Conservation (phyloP, 2,113 vertebrate species). For the Petroica traversi region DNA sequence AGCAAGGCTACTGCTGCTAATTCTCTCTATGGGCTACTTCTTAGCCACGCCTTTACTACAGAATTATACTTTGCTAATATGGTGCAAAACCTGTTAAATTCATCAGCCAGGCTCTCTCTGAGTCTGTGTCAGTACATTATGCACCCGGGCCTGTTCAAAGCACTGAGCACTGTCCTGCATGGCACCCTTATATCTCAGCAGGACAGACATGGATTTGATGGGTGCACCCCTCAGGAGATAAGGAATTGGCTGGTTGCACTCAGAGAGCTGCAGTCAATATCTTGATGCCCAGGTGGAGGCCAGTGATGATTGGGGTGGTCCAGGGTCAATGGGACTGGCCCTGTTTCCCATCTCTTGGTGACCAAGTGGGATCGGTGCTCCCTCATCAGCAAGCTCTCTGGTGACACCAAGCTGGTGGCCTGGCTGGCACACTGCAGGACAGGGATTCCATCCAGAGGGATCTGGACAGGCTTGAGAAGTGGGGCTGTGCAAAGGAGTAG, state of each 20-base stretch:
- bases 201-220: neutral
- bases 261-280: neutral
- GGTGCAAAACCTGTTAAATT: neutral
- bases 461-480: neutral
- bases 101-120: neutral
- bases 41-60: neutral
- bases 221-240: no score
- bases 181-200: neutral
- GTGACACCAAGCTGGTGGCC: neutral
- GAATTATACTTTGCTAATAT: neutral
- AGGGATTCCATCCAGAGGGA: neutral
- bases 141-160: neutral
- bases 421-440: neutral
- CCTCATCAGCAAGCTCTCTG: neutral
- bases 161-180: neutral
- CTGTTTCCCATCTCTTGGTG: neutral
- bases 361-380: accelerated
- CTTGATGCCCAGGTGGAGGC: neutral
- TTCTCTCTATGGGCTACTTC: neutral
- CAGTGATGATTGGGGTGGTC: neutral
- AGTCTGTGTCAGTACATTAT: neutral
- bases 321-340: no score
- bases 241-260: neutral
- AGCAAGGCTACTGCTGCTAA: neutral
- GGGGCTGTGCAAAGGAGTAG: neutral